phyloP scores from a whole-genome alignment of 1,140 invertebrate species.

The Diachasma alloeum region DNA sequence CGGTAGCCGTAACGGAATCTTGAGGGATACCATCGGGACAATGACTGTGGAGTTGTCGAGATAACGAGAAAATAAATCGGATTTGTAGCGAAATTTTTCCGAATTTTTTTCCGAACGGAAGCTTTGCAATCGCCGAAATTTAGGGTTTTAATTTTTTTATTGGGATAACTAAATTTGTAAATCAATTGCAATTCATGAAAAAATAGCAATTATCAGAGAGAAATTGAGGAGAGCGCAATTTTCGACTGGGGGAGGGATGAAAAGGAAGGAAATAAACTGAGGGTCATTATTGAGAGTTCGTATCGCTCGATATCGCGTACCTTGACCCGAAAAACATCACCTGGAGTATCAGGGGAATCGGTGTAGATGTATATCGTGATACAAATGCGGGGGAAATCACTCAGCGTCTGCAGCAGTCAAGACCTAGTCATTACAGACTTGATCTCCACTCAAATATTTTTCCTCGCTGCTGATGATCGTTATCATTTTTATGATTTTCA shows the following conservation, averaged over 20 bases:
- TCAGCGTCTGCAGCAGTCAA: not conserved
- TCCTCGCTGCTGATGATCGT: not conserved
- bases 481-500: not conserved
- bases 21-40: no score
- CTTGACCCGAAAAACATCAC: conserved; percentile 1
- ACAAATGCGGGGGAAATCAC: not conserved
- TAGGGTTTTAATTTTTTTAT: no score
- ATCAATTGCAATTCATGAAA: not conserved
- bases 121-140: not conserved
- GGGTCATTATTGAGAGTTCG: not conserved
- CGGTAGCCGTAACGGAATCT: no score
- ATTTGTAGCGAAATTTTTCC: not conserved
- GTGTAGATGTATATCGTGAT: not conserved
- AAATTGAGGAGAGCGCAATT: no score
- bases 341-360: not conserved
- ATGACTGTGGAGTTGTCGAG: no score
- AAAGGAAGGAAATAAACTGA: not conserved
- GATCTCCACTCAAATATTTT: not conserved
- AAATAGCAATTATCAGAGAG: not conserved
- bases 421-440: not conserved
- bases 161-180: no score
- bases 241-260: not conserved
- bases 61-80: no score
- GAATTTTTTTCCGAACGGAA: not conserved
- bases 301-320: not conserved